Conservation (phyloP, 2,888 invertebrate genomes). For the Melanostoma mellinum region DNA sequence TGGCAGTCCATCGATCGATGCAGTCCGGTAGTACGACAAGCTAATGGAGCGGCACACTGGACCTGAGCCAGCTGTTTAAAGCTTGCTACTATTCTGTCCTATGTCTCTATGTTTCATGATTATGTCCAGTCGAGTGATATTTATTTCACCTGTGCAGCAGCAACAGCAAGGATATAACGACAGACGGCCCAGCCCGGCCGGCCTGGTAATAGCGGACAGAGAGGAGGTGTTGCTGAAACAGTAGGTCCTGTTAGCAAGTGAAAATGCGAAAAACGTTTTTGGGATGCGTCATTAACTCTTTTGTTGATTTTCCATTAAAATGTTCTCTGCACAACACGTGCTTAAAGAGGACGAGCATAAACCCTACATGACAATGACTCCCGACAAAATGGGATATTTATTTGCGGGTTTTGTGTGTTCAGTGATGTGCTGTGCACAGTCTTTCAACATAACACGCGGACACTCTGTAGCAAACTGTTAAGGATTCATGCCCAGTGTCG, state of each 20-base stretch:
- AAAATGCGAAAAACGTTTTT: conserved; percentile 70
- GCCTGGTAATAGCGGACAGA: not conserved
- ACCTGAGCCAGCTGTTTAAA: conserved; percentile 61
- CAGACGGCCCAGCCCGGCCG: too few relatives aligned
- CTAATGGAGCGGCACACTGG: conserved; percentile 51
- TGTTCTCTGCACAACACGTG: conserved; percentile 36
- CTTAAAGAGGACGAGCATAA: conserved; percentile 13
- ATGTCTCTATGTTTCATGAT: conserved; percentile 42
- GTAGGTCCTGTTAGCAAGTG: conserved; percentile 56
- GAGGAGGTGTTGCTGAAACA: not conserved
- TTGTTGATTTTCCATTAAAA: conserved; percentile 73
- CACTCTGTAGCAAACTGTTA: conserved; percentile 14
- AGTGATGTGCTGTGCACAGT: conserved; percentile 1
- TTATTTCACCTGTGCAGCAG: conserved; percentile 65
- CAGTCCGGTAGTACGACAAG: conserved; percentile 26
- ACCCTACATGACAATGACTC: conserved; percentile 54
- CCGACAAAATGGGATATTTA: conserved; percentile 64
- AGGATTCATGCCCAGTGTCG: conserved; percentile 8
- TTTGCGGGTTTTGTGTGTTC: conserved; percentile 46
- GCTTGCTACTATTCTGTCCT: conserved; percentile 10
- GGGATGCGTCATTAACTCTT: conserved; percentile 73
- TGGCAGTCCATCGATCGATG: conserved; percentile 63
- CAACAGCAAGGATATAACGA: too few relatives aligned
- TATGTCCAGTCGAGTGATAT: conserved; percentile 66
- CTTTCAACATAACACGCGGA: conserved; percentile 21